Evolutionary conservation across 2,113 vertebrate genomes (phyloP), one percentile per base, ranked within the genome.

Genomic region (Xyrauchen texanus): DNA sequence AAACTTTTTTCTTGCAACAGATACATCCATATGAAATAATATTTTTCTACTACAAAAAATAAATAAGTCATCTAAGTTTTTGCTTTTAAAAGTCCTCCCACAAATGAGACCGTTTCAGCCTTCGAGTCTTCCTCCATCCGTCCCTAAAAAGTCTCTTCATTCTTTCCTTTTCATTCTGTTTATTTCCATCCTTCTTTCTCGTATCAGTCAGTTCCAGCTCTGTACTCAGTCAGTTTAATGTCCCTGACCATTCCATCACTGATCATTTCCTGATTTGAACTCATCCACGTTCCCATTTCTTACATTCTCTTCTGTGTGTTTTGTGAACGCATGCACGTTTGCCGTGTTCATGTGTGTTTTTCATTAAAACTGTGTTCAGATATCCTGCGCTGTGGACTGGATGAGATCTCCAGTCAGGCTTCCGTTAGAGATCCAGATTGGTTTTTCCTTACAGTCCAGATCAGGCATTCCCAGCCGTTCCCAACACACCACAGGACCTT

Each of bases 11-110:
- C 91, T 92, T 91, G 90, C 91, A 92, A 92, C 91, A 94, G 95
- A 93, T 96, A 98, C 96, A 97, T 98, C 97, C 96, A 95, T 93
- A 95, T 91, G 94, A 95, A 94, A 93, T 94, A 93, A 93, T 93
- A 94, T 91, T 93, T 93, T 92, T 94, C 94, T 95, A 95, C 93
- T 93, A 93, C 90, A 94, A 96, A 96, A 96, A 98, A 99, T 98
- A 99, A 99, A 99, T 98, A 99, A 91, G 95, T 84, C 88, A 90
- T 93, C 92, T 95, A 90, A 91, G 90, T 93, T 89, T 51, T 83
- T 62, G 47, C 51, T 53, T 79, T 82, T 63, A 69, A 49, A 58
- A 84, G 84, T 85, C 76, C 81, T 83, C 75, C 85, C 86, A 81
- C 83, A 81, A 72, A 69, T 76, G 85, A 85, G 83, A 81, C 60